Evolutionary conservation across 2,113 vertebrate species (phyloP).

Genomic region (Mesocricetus auratus): DNA sequence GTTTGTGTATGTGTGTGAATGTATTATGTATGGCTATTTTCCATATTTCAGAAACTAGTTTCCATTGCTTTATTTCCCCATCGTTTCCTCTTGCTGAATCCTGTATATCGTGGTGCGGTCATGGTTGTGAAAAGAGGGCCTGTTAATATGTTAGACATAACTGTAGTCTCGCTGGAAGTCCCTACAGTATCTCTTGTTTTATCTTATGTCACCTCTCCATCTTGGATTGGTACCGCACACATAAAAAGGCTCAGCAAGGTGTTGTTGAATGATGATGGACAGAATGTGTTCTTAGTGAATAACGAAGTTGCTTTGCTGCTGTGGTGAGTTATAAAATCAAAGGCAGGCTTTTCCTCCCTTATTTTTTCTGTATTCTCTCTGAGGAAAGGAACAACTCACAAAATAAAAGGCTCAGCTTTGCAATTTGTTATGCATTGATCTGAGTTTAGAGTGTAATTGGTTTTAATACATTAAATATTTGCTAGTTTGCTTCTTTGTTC

Average conservation of each 20-base stretch:
- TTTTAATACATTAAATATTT: slow-evolving; percentile 80
- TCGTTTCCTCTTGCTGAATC: background rate
- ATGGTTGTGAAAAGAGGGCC: background rate
- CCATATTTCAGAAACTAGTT: slow-evolving; percentile 5
- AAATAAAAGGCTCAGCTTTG: slow-evolving; percentile 64
- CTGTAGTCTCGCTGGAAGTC: background rate
- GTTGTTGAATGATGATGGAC: background rate
- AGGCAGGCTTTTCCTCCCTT: background rate
- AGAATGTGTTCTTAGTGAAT: background rate
- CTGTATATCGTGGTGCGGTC: accelerated
- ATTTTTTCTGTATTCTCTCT: slow-evolving; percentile 42
- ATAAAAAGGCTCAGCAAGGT: background rate
- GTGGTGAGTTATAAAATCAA: background rate
- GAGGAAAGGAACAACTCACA: slow-evolving; percentile 61
- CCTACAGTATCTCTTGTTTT: background rate
- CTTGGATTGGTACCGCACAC: background rate
- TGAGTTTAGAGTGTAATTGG: slow-evolving; percentile 79
- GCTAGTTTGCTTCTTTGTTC: slow-evolving; percentile 61
- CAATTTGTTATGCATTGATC: slow-evolving; percentile 75
- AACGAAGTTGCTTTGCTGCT: background rate
- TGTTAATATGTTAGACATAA: too few species aligned
- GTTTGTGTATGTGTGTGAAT: too few species aligned
- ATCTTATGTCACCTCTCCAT: background rate
- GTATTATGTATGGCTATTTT: background rate
- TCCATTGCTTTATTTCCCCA: background rate